Conservation (phyloP, 2,888 invertebrate genomes). For the Harpalus rubripes region DNA sequence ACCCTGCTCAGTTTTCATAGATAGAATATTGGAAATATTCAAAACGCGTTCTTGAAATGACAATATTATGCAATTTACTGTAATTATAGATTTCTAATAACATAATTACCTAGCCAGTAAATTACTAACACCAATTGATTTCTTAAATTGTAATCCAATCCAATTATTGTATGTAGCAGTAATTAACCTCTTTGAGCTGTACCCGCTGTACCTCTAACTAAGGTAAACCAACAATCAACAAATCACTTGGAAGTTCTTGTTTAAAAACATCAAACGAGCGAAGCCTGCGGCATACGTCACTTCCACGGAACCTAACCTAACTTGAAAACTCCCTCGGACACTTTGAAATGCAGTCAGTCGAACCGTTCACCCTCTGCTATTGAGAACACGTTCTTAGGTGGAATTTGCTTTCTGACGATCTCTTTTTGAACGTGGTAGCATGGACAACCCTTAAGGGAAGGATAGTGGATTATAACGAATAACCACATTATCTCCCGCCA, state of each 20-base stretch:
- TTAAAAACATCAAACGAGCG: neutral
- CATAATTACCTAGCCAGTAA: neutral
- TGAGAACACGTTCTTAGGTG: too few species aligned
- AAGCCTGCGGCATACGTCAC: neutral
- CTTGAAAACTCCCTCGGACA: neutral
- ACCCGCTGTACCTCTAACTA: neutral
- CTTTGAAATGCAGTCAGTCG: neutral
- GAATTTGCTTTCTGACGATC: too few species aligned
- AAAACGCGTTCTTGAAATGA: too few species aligned
- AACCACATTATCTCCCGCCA: too few species aligned
- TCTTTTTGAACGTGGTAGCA: too few species aligned
- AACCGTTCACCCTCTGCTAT: neutral
- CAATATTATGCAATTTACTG: too few species aligned
- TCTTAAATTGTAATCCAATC: neutral
- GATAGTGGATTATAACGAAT: too few species aligned
- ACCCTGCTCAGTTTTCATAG: too few species aligned
- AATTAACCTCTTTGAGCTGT: neutral
- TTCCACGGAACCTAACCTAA: neutral
- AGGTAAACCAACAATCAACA: neutral
- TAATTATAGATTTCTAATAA: too few species aligned
- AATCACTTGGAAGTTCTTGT: neutral
- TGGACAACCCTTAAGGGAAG: too few species aligned
- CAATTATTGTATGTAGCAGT: neutral
- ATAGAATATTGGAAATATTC: too few species aligned
- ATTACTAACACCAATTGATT: neutral